Conservation (phyloP, 2,888 invertebrate genomes). For the Xestia xanthographa region DNA sequence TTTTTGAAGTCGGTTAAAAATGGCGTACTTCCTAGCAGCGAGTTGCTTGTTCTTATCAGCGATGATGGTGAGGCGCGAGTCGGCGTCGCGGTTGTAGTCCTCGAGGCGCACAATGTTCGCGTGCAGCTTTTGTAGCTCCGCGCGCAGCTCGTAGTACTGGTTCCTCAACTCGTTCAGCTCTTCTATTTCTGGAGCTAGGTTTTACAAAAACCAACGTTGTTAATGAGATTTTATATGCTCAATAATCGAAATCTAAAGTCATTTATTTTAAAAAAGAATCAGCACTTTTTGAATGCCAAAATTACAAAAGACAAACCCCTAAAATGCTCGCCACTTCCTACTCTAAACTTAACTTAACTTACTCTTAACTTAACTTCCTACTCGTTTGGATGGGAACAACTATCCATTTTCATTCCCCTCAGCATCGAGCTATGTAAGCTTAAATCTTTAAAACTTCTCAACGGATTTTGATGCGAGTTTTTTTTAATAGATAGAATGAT, state of each 20-base stretch:
- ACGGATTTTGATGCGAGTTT: too few species aligned
- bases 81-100: slow-evolving; percentile 77
- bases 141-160: slow-evolving; percentile 81
- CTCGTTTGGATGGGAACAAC: background rate
- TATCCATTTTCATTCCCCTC: too few species aligned
- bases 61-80: slow-evolving; percentile 76
- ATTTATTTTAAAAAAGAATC: background rate
- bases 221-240: background rate
- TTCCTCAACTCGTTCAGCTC: slow-evolving; percentile 79
- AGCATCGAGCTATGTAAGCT: too few species aligned
- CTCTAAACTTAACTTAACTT: too few species aligned
- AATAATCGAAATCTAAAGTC: background rate
- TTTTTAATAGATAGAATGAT: too few species aligned
- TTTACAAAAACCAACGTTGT: background rate
- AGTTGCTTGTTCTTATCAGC: slow-evolving; percentile 83
- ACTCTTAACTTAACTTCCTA: background rate
- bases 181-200: slow-evolving; percentile 84
- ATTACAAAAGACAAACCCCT: background rate
- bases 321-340: background rate
- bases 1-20: too few species aligned
- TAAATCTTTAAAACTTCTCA: too few species aligned
- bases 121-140: slow-evolving; percentile 76
- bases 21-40: slow-evolving; percentile 75
- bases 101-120: slow-evolving; percentile 70
- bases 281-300: background rate